These are phyloP conservation scores for Cryptocephalus moraei DNA, from an alignment of 2,888 invertebrate species.

Conservation along the genomic window DNA sequence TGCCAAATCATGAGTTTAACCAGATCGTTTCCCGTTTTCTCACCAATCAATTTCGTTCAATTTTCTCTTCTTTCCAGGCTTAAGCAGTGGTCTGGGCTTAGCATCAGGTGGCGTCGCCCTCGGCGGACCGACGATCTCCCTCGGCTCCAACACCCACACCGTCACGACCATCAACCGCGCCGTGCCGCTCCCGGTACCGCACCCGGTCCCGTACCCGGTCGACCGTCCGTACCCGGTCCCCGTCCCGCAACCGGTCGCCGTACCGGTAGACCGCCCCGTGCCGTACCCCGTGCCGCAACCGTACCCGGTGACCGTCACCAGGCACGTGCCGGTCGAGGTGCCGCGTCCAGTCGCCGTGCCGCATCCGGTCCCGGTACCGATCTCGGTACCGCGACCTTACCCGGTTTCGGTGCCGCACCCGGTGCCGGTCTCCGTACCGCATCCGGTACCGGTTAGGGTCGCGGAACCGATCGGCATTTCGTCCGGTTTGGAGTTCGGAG, in stretches of 20 bases:
- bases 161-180: constrained; percentile 40
- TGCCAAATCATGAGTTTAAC: no score
- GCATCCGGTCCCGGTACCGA: constrained; percentile 22
- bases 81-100: constrained; percentile 12
- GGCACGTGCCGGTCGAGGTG: constrained; percentile 27
- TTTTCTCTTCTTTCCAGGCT: constrained; percentile 3
- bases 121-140: constrained; percentile 16
- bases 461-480: constrained; percentile 11
- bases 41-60: not conserved
- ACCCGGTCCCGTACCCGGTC: constrained; percentile 46
- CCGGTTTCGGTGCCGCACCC: constrained; percentile 27
- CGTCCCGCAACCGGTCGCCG: constrained; percentile 30
- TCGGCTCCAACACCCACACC: constrained; percentile 19
- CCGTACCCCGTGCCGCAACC: constrained; percentile 23
- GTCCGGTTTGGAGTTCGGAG: constrained; percentile 10
- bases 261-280: constrained; percentile 40
- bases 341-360: constrained; percentile 28
- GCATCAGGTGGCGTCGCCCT: constrained; percentile 14
- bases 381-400: constrained; percentile 23
- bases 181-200: constrained; percentile 37
- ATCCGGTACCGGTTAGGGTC: constrained; percentile 19
- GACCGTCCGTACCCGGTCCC: constrained; percentile 32
- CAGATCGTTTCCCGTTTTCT: no score
- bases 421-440: constrained; percentile 19
- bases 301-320: constrained; percentile 42